phyloP scores from a whole-genome alignment of 2,797 vertebrate genomes.

The Sandelia bainsii region DNA sequence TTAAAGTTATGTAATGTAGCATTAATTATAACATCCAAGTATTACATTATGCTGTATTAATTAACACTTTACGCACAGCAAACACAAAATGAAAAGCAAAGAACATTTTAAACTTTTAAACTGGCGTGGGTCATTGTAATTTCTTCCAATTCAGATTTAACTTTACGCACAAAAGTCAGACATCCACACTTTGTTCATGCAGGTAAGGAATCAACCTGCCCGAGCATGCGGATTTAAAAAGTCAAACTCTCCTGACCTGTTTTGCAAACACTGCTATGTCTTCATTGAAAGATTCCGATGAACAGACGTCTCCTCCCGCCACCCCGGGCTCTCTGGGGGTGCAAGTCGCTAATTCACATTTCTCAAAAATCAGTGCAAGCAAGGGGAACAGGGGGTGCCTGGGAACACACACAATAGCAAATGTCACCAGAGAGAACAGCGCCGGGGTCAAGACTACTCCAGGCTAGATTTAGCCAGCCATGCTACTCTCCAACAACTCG shows the following conservation, averaged over 20 bases:
- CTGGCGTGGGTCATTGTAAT: neutral
- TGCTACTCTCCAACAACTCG: slow-evolving; percentile 68
- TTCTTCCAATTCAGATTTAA: slow-evolving; percentile 15
- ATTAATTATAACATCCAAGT: neutral
- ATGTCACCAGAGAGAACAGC: slow-evolving; percentile 82
- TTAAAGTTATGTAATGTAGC: neutral
- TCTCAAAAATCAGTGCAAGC: slow-evolving; percentile 99
- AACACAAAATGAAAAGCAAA: neutral
- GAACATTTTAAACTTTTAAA: neutral
- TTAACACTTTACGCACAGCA: slow-evolving; percentile 2
- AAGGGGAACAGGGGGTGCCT: slow-evolving; percentile 99
- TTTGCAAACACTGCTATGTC: slow-evolving; percentile 99
- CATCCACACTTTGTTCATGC: slow-evolving; percentile 25
- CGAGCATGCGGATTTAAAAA: slow-evolving; percentile 43
- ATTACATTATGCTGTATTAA: neutral
- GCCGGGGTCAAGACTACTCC: slow-evolving; percentile 77
- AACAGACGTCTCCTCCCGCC: slow-evolving; percentile 99
- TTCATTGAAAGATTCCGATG: slow-evolving; percentile 99
- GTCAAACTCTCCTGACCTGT: slow-evolving; percentile 91
- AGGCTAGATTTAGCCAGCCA: slow-evolving; percentile 77
- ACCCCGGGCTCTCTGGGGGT: slow-evolving; percentile 99
- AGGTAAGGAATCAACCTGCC: slow-evolving; percentile 46
- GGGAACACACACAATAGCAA: slow-evolving; percentile 91
- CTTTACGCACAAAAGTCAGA: slow-evolving; percentile 16
- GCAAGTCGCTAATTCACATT: slow-evolving; percentile 99